Percentiles rank a stretch among this genome's conserved stretches.
phyloP scores from a whole-genome alignment of 2,113 vertebrate species.

The Chaetodon auriga region DNA sequence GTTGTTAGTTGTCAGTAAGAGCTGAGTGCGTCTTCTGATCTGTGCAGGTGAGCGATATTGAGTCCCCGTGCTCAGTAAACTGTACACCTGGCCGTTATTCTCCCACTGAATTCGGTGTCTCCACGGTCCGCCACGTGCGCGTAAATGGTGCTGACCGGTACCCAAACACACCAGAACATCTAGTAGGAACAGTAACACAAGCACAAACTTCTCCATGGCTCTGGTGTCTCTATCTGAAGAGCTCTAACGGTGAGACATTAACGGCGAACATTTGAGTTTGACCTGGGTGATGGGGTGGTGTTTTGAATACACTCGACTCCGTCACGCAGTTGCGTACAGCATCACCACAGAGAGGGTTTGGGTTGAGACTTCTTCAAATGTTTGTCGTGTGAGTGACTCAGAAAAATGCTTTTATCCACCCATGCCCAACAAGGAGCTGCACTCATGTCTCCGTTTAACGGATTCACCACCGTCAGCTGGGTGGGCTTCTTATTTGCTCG shows the following conservation, averaged over 20 bases:
- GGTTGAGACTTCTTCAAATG: neutral
- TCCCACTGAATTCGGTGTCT: constrained; percentile 82
- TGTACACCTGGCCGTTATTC: constrained; percentile 80
- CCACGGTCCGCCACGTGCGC: constrained; percentile 67
- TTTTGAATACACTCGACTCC: constrained; percentile 27
- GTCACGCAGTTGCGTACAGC: constrained; percentile 59
- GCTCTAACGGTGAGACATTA: constrained; percentile 12
- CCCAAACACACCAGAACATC: constrained; percentile 59
- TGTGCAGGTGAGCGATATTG: constrained; percentile 73
- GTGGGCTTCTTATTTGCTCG: neutral
- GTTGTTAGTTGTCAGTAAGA: constrained; percentile 62
- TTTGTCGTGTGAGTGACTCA: constrained; percentile 17
- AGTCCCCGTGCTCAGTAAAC: constrained; percentile 82
- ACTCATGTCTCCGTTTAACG: neutral
- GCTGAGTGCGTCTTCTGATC: constrained; percentile 58
- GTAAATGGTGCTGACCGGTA: constrained; percentile 67
- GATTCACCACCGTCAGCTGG: neutral
- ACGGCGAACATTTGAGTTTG: constrained; percentile 23
- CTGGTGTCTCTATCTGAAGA: neutral
- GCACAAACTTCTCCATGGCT: constrained; percentile 67
- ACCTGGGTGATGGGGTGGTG: constrained; percentile 28
- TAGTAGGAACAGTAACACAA: constrained; percentile 36
- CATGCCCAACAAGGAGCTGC: neutral
- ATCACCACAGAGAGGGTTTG: constrained; percentile 16
- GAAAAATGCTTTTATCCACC: constrained; percentile 9